phyloP scores from a whole-genome alignment of 2,113 vertebrate genomes.

The Sander vitreus region DNA sequence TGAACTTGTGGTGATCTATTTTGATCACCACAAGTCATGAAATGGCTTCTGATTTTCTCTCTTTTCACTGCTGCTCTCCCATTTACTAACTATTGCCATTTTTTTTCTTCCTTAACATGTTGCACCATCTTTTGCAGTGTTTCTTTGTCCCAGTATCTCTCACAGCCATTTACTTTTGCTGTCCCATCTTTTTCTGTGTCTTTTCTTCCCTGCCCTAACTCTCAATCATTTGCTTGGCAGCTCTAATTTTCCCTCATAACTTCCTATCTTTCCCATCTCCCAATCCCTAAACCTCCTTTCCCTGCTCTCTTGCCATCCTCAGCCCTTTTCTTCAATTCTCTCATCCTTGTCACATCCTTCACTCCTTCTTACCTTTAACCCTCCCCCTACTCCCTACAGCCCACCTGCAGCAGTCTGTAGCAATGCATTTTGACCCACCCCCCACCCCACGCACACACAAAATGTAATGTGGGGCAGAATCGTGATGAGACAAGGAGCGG shows the following conservation, averaged over 20 bases:
- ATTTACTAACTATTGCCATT: background rate
- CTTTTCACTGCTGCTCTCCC: background rate
- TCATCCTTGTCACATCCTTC: slow-evolving; percentile 49
- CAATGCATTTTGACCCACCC: slow-evolving; percentile 64
- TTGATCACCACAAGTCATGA: background rate
- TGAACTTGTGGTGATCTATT: too few species aligned
- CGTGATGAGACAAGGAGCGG: slow-evolving; percentile 72
- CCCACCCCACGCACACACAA: slow-evolving; percentile 40
- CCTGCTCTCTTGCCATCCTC: slow-evolving; percentile 3
- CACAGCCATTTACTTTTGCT: slow-evolving; percentile 24
- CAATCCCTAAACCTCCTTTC: slow-evolving; percentile 10
- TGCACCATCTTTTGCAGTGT: background rate
- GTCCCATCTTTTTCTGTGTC: slow-evolving; percentile 26
- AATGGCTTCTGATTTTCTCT: background rate
- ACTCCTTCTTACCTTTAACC: slow-evolving; percentile 40
- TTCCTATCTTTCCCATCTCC: slow-evolving; percentile 4
- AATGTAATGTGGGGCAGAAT: slow-evolving; percentile 68
- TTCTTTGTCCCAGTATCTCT: slow-evolving; percentile 4
- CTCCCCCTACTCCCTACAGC: slow-evolving; percentile 44
- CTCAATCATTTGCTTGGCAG: slow-evolving; percentile 49
- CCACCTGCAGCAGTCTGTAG: slow-evolving; percentile 55
- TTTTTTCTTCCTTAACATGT: background rate
- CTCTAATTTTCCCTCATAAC: slow-evolving; percentile 37
- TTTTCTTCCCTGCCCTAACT: background rate
- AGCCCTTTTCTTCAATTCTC: slow-evolving; percentile 30